These are phyloP conservation scores for Ceratitis capitata DNA, from an alignment of 1,140 invertebrate genomes.

Conservation along the genomic window DNA sequence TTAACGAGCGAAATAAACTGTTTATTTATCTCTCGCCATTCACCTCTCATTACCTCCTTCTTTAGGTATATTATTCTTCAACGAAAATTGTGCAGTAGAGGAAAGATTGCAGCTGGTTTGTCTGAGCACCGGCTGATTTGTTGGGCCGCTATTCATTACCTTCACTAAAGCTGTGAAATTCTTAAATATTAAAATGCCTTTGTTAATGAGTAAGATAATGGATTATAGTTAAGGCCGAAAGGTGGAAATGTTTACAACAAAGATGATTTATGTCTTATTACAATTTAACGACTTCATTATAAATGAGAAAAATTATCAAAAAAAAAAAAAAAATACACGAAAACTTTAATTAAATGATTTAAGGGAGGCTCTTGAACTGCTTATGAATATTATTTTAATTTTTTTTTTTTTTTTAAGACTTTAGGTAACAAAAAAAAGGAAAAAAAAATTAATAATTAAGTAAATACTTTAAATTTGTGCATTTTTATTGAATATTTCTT, in stretches of 20 bases:
- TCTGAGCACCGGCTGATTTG: background rate
- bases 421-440: too few relatives aligned
- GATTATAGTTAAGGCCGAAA: background rate
- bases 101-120: background rate
- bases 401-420: too few relatives aligned
- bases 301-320: too few relatives aligned
- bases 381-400: too few relatives aligned
- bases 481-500: too few relatives aligned
- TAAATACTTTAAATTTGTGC: too few relatives aligned
- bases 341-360: too few relatives aligned
- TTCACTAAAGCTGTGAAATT: background rate
- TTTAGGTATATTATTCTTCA: background rate
- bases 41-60: background rate
- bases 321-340: too few relatives aligned
- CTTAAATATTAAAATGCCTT: background rate
- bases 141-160: background rate
- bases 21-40: background rate
- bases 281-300: too few relatives aligned
- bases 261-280: background rate
- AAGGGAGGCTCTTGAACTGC: too few relatives aligned
- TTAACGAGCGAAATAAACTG: background rate
- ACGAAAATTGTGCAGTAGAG: background rate
- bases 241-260: background rate
- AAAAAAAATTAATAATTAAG: too few relatives aligned
- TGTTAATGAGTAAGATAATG: background rate